phyloP scores from a whole-genome alignment of 2,888 invertebrate genomes.

The Parnassius mnemosyne region DNA sequence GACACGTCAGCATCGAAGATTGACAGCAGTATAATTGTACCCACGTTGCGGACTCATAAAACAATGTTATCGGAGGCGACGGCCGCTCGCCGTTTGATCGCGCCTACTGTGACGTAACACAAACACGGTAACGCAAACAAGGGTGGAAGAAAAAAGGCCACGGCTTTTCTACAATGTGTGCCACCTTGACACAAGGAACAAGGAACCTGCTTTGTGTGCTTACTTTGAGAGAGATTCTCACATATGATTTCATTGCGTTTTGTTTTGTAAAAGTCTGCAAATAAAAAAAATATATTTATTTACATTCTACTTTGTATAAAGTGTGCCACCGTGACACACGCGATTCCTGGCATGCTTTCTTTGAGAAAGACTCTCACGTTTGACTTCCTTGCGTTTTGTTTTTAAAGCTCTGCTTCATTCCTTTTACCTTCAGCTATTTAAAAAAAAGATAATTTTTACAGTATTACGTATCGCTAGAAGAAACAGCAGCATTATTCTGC shows the following conservation, averaged over 20 bases:
- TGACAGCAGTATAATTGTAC: constrained; percentile 42
- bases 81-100: constrained; percentile 52
- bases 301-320: neutral
- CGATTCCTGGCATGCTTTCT: neutral
- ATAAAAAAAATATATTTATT: too few relatives aligned
- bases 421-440: too few relatives aligned
- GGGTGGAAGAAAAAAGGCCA: constrained; percentile 48
- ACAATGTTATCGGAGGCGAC: constrained; percentile 45
- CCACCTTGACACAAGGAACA: constrained; percentile 2
- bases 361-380: neutral
- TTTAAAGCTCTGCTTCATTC: neutral
- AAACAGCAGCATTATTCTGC: too few relatives aligned
- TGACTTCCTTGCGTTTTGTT: neutral
- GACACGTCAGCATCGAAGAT: constrained; percentile 32
- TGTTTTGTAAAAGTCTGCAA: neutral
- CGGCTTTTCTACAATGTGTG: constrained; percentile 25
- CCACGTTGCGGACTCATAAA: constrained; percentile 41
- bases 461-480: too few relatives aligned
- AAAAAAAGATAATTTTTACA: too few relatives aligned
- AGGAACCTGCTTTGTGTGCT: neutral
- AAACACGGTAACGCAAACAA: constrained; percentile 49
- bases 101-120: constrained; percentile 49
- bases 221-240: neutral
- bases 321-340: neutral
- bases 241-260: neutral